A percentile compares a stretch with the other conserved stretches of the same genome.
phyloP scores from a whole-genome alignment of 2,113 vertebrate genomes.

The Potamarius usumacintae region DNA sequence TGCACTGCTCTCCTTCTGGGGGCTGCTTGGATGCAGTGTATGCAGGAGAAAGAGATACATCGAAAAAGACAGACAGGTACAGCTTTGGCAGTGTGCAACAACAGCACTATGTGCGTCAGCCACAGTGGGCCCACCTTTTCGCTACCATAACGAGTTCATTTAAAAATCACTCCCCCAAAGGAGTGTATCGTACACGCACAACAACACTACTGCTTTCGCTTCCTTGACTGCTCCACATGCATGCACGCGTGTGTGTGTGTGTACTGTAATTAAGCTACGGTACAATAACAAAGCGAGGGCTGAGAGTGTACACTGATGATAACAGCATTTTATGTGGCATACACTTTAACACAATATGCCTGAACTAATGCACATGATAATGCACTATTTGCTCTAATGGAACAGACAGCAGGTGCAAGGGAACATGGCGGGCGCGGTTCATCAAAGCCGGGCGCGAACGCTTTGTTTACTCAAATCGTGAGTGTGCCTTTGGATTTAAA shows the following conservation, averaged over 20 bases:
- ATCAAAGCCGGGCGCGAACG: slow-evolving; percentile 9
- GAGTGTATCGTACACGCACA: slow-evolving; percentile 34
- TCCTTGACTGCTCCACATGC: slow-evolving; percentile 12
- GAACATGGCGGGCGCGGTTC: neutral
- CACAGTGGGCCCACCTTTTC: slow-evolving; percentile 34
- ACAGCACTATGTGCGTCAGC: slow-evolving; percentile 29
- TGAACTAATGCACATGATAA: slow-evolving; percentile 52
- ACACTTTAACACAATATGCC: slow-evolving; percentile 30
- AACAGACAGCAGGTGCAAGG: slow-evolving; percentile 39
- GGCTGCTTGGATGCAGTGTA: neutral
- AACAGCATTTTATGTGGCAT: slow-evolving; percentile 31
- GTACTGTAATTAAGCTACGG: slow-evolving; percentile 50
- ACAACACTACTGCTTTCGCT: slow-evolving; percentile 42
- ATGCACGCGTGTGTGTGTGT: neutral
- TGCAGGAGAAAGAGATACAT: slow-evolving; percentile 3
- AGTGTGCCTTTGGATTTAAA: slow-evolving; percentile 16
- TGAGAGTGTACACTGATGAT: slow-evolving; percentile 37
- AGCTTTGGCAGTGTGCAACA: neutral
- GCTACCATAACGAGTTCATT: slow-evolving; percentile 48
- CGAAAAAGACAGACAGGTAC: slow-evolving; percentile 28
- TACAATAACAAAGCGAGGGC: slow-evolving; percentile 43
- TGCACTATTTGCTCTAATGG: slow-evolving; percentile 47
- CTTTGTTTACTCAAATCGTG: slow-evolving; percentile 36
- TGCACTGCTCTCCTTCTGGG: neutral
- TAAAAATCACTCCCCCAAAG: slow-evolving; percentile 45